Evolutionary conservation across 2,888 invertebrate genomes (phyloP), one percentile per base, ranked within the genome.

Genomic region (Graphium colonna): DNA sequence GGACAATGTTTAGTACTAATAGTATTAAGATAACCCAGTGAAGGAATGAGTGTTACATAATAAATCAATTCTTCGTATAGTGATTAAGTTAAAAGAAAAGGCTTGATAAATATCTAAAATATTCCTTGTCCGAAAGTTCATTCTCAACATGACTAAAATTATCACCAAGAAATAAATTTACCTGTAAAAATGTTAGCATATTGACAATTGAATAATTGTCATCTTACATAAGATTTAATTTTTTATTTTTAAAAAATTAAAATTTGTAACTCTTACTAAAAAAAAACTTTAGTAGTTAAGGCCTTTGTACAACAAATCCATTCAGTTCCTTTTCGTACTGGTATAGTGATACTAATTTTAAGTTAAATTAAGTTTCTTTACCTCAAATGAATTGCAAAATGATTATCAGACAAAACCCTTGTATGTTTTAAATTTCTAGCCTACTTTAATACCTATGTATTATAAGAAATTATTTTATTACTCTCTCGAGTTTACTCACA

Each of bases 301-400:
- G 31, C 4, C 55, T 56, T 56, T 60, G 52, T 59, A 55, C 44
- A 62, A 55, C 53, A 63, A 65, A 70, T 69, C 68, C 64, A 68
- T 77, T 79, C 71, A 84, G 84, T 85, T 86, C 84, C 83, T 82
- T 79, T 60, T 71, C 72, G 65, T 79, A 77, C 78, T 81, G 79
- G 78, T 77, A 75, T 76, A 85, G 86, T 86, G 86, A 87, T 86
- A 86, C 73, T 87, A 85, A 75, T 78, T 60, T 73, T 84, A 84
- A 82, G 79, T 79, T 77, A 61, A 54, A 64, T 66, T 64, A 74
- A 71, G 68, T 65, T 68, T 73, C 51, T 60, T 55, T 57, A 64
- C 65, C 64, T 48, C 43, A 51, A 52, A 52, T 48, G 17, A 58
- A 52, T 40, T 16, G 28, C n/a, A 26, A 33, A 10, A 33, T n/a